phyloP scores from a whole-genome alignment of 2,888 invertebrate species.

The Himalopsyche kuldschensis region DNA sequence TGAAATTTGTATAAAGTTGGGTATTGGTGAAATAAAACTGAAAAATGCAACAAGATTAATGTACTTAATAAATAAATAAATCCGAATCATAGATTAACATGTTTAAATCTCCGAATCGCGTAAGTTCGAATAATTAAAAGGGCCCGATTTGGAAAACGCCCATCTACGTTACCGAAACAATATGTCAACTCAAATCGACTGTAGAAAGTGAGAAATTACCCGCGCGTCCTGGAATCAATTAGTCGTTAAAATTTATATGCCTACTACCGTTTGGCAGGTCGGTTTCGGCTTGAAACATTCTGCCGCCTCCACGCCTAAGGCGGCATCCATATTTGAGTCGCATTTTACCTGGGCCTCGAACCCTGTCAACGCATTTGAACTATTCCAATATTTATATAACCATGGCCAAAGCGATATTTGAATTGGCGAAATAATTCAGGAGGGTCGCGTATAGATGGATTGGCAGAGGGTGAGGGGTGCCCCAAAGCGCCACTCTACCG shows the following conservation, averaged over 20 bases:
- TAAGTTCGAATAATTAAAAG: not conserved
- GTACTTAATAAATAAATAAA: not conserved
- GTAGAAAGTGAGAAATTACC: conserved; percentile 23
- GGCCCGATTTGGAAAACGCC: not conserved
- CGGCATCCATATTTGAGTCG: conserved; percentile 20
- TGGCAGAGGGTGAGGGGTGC: conserved; percentile 13
- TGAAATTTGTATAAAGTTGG: too few relatives aligned
- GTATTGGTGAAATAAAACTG: too few relatives aligned
- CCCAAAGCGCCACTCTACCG: not conserved
- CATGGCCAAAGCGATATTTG: conserved; percentile 39
- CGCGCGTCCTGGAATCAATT: conserved; percentile 32
- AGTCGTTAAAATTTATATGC: conserved; percentile 32
- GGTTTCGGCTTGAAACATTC: not conserved
- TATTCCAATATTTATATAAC: conserved; percentile 40
- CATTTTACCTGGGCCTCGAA: conserved; percentile 27
- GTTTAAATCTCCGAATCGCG: not conserved
- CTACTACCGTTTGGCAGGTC: not conserved
- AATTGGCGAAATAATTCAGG: conserved; percentile 40
- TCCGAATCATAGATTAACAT: not conserved
- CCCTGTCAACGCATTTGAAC: conserved; percentile 40
- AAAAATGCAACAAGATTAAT: too few relatives aligned
- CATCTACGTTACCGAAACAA: not conserved
- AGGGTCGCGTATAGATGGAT: conserved; percentile 39
- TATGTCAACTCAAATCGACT: conserved; percentile 27
- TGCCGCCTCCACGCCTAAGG: not conserved